Percentiles rank a stretch among this genome's conserved stretches.
Evolutionary conservation across 1,140 invertebrate species (phyloP).

Genomic region (Drosophila chauvacae): DNA sequence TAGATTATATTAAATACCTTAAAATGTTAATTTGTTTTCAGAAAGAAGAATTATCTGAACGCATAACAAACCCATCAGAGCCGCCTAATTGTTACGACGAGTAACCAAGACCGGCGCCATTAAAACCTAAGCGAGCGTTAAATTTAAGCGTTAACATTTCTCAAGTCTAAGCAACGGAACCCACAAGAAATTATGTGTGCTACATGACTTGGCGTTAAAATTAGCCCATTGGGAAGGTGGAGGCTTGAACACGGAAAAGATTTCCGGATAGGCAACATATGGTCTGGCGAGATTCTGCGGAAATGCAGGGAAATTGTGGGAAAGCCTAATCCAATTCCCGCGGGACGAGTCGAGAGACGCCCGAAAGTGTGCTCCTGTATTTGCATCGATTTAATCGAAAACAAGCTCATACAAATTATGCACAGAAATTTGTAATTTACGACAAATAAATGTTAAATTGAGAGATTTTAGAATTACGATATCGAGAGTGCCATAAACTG

Average conservation of each 20-base stretch:
- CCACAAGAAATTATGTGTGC: constrained; percentile 56
- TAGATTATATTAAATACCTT: not conserved
- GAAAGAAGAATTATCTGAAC: not conserved
- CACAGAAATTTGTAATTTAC: constrained; percentile 74
- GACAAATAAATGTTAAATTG: constrained; percentile 83
- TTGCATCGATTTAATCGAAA: constrained; percentile 23
- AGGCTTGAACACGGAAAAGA: not conserved
- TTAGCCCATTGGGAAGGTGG: constrained; percentile 55
- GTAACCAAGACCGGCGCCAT: constrained; percentile 3
- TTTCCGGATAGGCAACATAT: constrained; percentile 46
- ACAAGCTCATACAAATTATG: constrained; percentile 48
- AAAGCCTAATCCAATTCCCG: constrained; percentile 18
- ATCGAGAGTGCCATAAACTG: constrained; percentile 61
- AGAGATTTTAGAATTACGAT: constrained; percentile 79
- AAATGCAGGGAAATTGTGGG: not conserved
- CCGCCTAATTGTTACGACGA: constrained; percentile 24
- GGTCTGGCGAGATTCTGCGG: not conserved
- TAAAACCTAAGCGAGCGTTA: constrained; percentile 56
- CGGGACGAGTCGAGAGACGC: constrained; percentile 5
- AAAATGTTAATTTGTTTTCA: not conserved
- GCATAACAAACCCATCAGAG: not conserved
- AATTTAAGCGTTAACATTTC: constrained; percentile 56
- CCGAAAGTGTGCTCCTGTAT: constrained; percentile 17
- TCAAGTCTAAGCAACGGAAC: constrained; percentile 1
- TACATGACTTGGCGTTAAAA: constrained; percentile 74